Percentiles rank a stretch among this genome's conserved stretches.
phyloP scores from a whole-genome alignment of 2,888 invertebrate species.

The Erannis defoliaria region DNA sequence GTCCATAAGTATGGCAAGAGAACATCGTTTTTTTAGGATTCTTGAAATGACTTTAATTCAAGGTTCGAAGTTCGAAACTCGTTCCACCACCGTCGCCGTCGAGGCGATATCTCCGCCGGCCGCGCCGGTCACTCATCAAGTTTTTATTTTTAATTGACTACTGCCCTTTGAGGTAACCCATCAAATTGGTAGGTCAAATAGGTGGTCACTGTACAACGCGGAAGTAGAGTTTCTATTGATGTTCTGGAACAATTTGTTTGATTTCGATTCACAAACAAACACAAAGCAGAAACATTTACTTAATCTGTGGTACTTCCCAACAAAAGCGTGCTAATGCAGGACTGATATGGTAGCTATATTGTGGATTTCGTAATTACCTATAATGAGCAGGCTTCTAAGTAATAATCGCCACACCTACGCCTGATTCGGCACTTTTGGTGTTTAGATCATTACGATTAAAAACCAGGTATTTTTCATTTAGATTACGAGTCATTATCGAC shows the following conservation, averaged over 20 bases:
- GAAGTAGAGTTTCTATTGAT: slow-evolving; percentile 11
- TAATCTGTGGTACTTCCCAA: no score
- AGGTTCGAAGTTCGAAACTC: background rate
- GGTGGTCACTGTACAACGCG: slow-evolving; percentile 28
- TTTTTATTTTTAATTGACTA: no score
- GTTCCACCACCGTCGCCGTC: background rate
- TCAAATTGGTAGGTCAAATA: no score
- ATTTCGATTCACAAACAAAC: slow-evolving; percentile 8
- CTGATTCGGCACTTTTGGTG: slow-evolving; percentile 32
- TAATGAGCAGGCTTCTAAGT: slow-evolving; percentile 6
- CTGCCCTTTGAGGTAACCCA: no score
- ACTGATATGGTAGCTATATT: background rate
- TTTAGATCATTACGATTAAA: slow-evolving; percentile 26
- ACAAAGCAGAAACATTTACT: no score
- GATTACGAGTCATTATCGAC: slow-evolving; percentile 46
- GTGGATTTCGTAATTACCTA: background rate
- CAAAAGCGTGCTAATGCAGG: background rate
- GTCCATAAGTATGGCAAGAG: no score
- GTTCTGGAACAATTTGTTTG: slow-evolving; percentile 35
- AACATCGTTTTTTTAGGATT: background rate
- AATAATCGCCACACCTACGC: slow-evolving; percentile 27
- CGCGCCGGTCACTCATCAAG: background rate
- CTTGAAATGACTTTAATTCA: background rate
- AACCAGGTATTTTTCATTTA: slow-evolving; percentile 23
- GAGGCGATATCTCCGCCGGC: no score